Conservation (phyloP, 2,797 vertebrate species). For the Cetoscarus ocellatus region DNA sequence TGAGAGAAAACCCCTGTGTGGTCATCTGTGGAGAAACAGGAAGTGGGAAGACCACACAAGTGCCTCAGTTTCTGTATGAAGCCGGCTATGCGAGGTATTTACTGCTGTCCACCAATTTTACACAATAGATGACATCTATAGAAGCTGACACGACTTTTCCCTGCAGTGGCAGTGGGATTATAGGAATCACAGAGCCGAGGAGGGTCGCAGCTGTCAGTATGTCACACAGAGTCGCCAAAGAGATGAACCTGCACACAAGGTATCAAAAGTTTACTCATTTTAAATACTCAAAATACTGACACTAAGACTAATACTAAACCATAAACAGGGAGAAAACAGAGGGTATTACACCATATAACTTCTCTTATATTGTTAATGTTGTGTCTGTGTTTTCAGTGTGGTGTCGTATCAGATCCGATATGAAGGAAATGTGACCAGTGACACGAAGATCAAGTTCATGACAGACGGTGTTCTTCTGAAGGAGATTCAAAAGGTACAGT, state of each 20-base stretch:
- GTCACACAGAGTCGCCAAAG: constrained; percentile 94
- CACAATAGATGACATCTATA: background rate
- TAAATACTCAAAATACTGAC: background rate
- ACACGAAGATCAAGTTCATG: constrained; percentile 98
- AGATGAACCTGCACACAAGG: constrained; percentile 95
- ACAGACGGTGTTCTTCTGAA: constrained; percentile 96
- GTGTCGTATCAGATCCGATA: constrained; percentile 98
- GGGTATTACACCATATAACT: background rate
- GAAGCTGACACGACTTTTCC: background rate
- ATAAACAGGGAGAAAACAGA: background rate
- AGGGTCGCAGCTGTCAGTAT: constrained; percentile 96
- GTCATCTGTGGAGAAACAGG: constrained; percentile 96
- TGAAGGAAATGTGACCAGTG: constrained; percentile 92
- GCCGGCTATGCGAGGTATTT: constrained; percentile 93
- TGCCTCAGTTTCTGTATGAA: constrained; percentile 98
- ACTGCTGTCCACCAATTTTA: background rate
- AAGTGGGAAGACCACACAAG: constrained; percentile 97
- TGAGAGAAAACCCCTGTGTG: constrained; percentile 88
- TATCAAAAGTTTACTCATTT: constrained; percentile 60
- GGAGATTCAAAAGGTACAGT: constrained; percentile 94
- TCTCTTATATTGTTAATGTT: background rate
- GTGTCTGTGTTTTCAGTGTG: constrained; percentile 79
- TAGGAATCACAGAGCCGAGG: constrained; percentile 95
- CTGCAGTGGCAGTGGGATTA: constrained; percentile 82
- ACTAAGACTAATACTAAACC: background rate